phyloP scores from a whole-genome alignment of 2,888 invertebrate species.

The Chaitophorus viminalis region DNA sequence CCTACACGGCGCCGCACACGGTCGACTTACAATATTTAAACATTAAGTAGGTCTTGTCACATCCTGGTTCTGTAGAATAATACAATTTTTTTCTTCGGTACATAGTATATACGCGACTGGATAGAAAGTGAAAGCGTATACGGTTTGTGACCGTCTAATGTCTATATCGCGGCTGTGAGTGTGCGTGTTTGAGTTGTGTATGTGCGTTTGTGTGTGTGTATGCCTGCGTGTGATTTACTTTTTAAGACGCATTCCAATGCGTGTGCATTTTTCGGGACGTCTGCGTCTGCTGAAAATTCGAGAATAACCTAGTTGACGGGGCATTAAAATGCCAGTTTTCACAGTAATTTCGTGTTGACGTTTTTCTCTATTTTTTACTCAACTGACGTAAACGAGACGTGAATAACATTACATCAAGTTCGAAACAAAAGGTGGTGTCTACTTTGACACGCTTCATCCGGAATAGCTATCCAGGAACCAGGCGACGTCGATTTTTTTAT shows the following conservation, averaged over 20 bases:
- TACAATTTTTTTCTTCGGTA: conserved; percentile 36
- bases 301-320: not conserved
- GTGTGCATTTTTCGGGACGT: conserved; percentile 20
- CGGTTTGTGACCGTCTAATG: not conserved
- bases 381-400: not conserved
- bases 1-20: not conserved
- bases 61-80: conserved; percentile 59
- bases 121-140: conserved; percentile 59
- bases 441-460: not conserved
- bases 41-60: conserved; percentile 56
- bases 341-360: not conserved
- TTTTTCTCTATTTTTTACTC: not conserved
- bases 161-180: conserved; percentile 17
- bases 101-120: conserved; percentile 45
- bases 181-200: conserved; percentile 10
- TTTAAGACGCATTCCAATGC: conserved; percentile 26
- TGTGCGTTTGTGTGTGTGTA: conserved; percentile 25
- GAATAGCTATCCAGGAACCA: not conserved
- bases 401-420: not conserved
- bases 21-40: not conserved
- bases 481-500: not conserved
- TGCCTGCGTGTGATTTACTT: conserved; percentile 23
- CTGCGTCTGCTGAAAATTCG: not conserved
- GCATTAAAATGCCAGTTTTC: not conserved
- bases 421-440: not conserved